These are phyloP conservation scores for Prunella himalayana DNA, from an alignment of 2,113 vertebrate genomes.

Conservation along the genomic window DNA sequence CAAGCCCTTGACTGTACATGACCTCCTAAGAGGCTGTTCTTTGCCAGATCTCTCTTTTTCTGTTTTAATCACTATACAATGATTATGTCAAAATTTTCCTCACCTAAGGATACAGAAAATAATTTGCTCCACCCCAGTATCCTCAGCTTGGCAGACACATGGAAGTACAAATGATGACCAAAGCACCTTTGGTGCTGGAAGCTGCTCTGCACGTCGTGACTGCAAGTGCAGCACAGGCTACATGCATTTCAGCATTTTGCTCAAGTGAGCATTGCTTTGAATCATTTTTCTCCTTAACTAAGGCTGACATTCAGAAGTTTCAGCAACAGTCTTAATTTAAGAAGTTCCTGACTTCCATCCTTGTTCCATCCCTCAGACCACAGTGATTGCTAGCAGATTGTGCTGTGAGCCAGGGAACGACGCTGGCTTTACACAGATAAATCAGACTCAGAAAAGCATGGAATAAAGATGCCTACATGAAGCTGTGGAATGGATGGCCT, in stretches of 20 bases:
- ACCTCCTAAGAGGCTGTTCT: background rate
- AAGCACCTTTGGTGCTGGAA: background rate
- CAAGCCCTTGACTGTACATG: background rate
- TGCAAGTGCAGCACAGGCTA: background rate
- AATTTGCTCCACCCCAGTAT: background rate
- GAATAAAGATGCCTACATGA: background rate
- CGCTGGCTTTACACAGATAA: background rate
- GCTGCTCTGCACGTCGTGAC: background rate
- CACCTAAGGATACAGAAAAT: background rate
- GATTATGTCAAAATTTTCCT: background rate
- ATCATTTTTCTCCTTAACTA: background rate
- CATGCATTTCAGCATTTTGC: background rate
- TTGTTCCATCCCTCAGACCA: background rate
- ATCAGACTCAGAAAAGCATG: background rate
- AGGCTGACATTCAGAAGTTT: background rate
- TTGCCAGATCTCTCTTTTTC: background rate
- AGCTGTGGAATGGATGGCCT: background rate
- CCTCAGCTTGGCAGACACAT: background rate
- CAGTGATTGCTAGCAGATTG: background rate
- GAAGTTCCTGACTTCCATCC: background rate
- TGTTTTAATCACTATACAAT: background rate
- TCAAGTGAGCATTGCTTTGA: background rate
- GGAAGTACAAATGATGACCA: background rate
- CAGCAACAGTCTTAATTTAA: background rate
- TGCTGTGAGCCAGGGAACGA: background rate